These are phyloP conservation scores for Sclerodermus sp. DNA, from an alignment of 2,888 invertebrate species.

Conservation along the genomic window DNA sequence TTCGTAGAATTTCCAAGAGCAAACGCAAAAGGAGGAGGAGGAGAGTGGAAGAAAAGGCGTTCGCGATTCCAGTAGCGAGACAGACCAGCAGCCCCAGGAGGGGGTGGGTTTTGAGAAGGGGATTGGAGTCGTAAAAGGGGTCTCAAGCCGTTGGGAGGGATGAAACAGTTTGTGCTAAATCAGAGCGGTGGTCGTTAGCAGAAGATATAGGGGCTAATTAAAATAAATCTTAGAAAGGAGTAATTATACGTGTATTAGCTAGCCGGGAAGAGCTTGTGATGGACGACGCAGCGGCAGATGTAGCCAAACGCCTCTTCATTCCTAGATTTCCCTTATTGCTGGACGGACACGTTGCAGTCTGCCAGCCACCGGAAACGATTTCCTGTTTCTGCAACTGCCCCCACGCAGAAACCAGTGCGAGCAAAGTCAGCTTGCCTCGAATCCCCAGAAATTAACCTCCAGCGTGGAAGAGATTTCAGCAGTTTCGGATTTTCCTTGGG, in stretches of 20 bases:
- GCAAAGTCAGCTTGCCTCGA: too few relatives aligned
- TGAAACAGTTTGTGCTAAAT: constrained; percentile 45
- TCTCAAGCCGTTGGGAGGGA: constrained; percentile 22
- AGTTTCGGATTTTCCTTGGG: too few relatives aligned
- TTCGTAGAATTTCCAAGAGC: too few relatives aligned
- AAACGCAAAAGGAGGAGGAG: too few relatives aligned
- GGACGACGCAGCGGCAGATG: constrained; percentile 57
- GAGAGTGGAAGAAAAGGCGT: background rate
- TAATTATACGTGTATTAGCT: constrained; percentile 59
- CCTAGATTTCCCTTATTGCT: constrained; percentile 56
- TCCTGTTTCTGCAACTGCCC: too few relatives aligned
- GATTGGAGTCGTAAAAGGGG: constrained; percentile 22
- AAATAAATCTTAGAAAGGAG: constrained; percentile 59
- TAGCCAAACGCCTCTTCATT: constrained; percentile 58
- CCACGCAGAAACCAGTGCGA: too few relatives aligned
- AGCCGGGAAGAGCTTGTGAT: constrained; percentile 49
- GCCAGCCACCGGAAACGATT: background rate
- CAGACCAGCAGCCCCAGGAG: constrained; percentile 10
- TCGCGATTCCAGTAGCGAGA: constrained; percentile 4
- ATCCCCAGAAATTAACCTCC: too few relatives aligned
- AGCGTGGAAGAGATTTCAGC: too few relatives aligned
- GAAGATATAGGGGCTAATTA: constrained; percentile 57
- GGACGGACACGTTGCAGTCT: constrained; percentile 38
- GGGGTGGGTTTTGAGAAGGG: too few relatives aligned
- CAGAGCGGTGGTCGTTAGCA: constrained; percentile 54